Percentiles rank a stretch among this genome's conserved stretches.
These are phyloP conservation scores for Psittacula echo DNA, from an alignment of 2,797 vertebrate genomes.

Conservation along the genomic window DNA sequence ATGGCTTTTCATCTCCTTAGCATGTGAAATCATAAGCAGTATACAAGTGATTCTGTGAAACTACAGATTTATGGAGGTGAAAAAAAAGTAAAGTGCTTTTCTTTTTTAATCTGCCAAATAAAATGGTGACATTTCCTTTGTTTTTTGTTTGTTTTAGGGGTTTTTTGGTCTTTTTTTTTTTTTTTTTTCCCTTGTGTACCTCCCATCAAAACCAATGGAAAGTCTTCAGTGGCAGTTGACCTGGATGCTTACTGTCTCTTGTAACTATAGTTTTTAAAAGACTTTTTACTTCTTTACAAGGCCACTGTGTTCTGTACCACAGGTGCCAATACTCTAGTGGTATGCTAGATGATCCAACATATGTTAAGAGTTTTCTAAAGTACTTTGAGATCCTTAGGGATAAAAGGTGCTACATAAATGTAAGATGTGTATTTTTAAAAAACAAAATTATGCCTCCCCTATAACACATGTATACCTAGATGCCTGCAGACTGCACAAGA, in stretches of 20 bases:
- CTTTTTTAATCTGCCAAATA: background rate
- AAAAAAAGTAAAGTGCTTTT: background rate
- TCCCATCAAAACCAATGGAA: background rate
- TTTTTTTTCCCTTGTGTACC: background rate
- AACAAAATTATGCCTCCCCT: background rate
- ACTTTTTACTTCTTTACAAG: background rate
- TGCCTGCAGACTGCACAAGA: background rate
- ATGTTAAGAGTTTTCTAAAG: background rate
- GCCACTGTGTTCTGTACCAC: background rate
- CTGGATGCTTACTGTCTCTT: background rate
- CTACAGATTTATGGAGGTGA: accelerated
- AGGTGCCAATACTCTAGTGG: background rate
- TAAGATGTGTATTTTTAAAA: background rate
- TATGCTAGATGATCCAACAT: background rate
- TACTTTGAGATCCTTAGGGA: background rate
- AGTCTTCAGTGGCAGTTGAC: background rate
- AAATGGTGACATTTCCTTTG: background rate
- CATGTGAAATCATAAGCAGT: background rate
- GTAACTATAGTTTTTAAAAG: background rate
- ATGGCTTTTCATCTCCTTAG: background rate
- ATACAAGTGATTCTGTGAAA: background rate
- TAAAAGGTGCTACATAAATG: background rate
- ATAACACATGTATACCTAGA: background rate
- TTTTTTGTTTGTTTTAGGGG: background rate
- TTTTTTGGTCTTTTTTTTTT: background rate